A percentile compares a stretch with the other conserved stretches of the same genome.
phyloP scores from a whole-genome alignment of 2,113 vertebrate genomes.

The Eulemur macaco region DNA sequence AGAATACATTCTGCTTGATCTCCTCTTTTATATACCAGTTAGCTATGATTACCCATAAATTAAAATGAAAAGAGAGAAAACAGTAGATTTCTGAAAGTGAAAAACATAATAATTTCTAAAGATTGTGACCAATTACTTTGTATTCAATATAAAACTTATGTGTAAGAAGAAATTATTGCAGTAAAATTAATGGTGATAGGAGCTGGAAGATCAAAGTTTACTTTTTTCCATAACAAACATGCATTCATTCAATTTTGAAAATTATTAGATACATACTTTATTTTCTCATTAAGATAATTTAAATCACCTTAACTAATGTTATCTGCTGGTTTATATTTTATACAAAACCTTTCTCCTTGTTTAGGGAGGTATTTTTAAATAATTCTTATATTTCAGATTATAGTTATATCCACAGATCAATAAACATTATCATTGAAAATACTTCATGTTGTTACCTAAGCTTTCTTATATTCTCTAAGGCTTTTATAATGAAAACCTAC shows the following conservation, averaged over 20 bases:
- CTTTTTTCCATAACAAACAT: neutral
- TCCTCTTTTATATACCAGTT: neutral
- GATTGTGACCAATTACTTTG: neutral
- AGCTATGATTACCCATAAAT: neutral
- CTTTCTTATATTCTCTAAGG: conserved; percentile 37
- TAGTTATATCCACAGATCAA: neutral
- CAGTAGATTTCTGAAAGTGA: neutral
- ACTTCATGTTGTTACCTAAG: conserved; percentile 22
- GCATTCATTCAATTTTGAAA: neutral
- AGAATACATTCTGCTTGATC: neutral
- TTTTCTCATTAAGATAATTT: neutral
- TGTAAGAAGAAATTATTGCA: neutral
- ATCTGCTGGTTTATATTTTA: neutral
- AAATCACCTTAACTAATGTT: neutral
- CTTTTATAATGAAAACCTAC: conserved; percentile 39
- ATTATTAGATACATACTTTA: neutral
- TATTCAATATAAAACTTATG: neutral
- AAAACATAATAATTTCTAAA: neutral
- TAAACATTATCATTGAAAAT: conserved; percentile 26
- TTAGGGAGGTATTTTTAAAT: neutral
- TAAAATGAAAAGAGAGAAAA: neutral
- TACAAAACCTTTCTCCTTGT: neutral
- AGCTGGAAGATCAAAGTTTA: neutral
- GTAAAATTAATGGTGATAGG: neutral
- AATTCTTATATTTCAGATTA: conserved; percentile 31